Evolutionary conservation across 2,113 vertebrate species (phyloP), one percentile per base, ranked within the genome.

Genomic region (Arvicanthis niloticus): DNA sequence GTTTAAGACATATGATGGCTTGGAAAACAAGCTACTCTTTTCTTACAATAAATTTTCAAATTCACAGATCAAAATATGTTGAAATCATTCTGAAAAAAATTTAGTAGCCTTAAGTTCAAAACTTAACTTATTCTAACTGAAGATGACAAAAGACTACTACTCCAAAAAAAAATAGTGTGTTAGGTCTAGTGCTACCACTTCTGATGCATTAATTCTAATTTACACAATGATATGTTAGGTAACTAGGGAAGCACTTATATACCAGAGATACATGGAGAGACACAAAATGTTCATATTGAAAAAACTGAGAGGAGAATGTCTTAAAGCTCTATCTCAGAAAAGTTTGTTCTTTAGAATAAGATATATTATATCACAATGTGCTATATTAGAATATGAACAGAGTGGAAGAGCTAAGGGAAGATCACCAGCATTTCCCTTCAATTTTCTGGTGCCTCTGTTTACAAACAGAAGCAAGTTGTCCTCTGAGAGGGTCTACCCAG

Each of bases 51-150:
- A 22, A 73, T 22, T 96, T 94, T 26, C 31, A 80, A 90, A 62
- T 86, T 48, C 77, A 75, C 95, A 67, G 26, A 48, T 94, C 56
- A 84, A 89, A 89, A 75, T 73, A 73, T 48, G 53, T 84, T 70
- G 65, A 51, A 92, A 93, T 85, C 34, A 26, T 65, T 81, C 5
- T 88, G 58, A 86, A 45, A 92, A 53, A 34, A 62, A 62, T 76
- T 60, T 88, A 91, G 72, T 75, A 65, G 51, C 42, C 7, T 31
- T 77, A 92, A 67, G 51, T 88, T 93, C 37, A 58, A 85, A 90
- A 90, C 16, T n/a, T n/a, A n/a, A n/a, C n/a, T 42, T 24, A 82
- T 84, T 87, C 58, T 86, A 67, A 73, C 26, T 77, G 76, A 80
- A 29, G 87, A 76, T 85, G 26, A 22, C 40, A 80, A 51, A 95